Conservation (phyloP, 2,113 vertebrate genomes). For the Brachyhypopomus gauderio region DNA sequence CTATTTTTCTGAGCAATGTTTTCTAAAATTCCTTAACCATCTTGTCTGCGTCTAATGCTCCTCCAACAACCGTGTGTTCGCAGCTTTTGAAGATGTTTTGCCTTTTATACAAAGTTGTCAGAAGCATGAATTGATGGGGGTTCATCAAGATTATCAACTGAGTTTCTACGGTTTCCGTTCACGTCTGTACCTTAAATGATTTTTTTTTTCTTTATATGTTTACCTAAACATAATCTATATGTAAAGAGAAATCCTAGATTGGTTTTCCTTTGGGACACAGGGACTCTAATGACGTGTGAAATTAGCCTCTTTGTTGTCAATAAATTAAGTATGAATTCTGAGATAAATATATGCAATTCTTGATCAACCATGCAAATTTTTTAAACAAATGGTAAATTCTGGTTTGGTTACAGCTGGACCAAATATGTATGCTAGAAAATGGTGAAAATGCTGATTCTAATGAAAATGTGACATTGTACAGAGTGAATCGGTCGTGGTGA, state of each 20-base stretch:
- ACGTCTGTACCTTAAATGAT: background rate
- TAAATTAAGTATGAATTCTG: slow-evolving; percentile 14
- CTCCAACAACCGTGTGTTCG: slow-evolving; percentile 43
- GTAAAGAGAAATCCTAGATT: background rate
- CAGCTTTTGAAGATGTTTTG: slow-evolving; percentile 17
- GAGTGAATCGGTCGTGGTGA: slow-evolving; percentile 8
- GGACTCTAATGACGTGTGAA: slow-evolving; percentile 15
- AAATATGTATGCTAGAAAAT: slow-evolving; percentile 52
- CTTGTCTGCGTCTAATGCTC: slow-evolving; percentile 14
- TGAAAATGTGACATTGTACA: slow-evolving; percentile 25
- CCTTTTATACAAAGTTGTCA: background rate
- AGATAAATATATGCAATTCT: slow-evolving; percentile 57
- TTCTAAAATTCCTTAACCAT: slow-evolving; percentile 4
- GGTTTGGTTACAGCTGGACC: slow-evolving; percentile 29
- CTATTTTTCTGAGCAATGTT: slow-evolving; percentile 32
- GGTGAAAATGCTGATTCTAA: slow-evolving; percentile 8
- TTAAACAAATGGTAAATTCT: background rate
- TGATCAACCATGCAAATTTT: slow-evolving; percentile 5
- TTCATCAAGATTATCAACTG: background rate
- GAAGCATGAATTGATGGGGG: background rate
- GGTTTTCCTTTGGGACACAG: slow-evolving; percentile 1
- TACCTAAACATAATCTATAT: background rate
- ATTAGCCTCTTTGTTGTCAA: slow-evolving; percentile 19
- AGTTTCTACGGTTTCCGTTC: background rate
- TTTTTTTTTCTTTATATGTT: background rate